phyloP scores from a whole-genome alignment of 2,113 vertebrate genomes.

The Carettochelys insculpta region DNA sequence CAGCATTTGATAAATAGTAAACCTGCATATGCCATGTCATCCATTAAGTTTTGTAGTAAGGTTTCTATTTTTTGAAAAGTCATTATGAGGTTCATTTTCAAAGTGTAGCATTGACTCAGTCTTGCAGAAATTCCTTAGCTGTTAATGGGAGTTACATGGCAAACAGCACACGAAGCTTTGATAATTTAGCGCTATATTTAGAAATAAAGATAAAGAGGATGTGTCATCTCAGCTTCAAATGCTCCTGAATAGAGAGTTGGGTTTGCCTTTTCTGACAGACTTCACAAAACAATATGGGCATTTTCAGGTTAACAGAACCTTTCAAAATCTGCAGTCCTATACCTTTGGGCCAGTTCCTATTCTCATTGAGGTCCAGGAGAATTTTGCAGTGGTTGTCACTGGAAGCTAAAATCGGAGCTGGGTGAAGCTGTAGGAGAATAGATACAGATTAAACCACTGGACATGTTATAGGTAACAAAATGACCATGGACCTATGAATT shows the following conservation, averaged over 20 bases:
- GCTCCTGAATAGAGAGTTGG: background rate
- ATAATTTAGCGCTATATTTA: background rate
- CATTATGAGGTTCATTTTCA: background rate
- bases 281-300: background rate
- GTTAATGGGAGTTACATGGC: background rate
- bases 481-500: background rate
- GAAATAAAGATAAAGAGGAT: background rate
- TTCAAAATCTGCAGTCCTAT: background rate
- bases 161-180: background rate
- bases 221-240: background rate
- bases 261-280: too few relatives aligned
- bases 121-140: fast-evolving
- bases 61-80: background rate
- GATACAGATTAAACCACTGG: background rate
- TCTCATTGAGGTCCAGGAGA: background rate
- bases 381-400: background rate
- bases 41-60: background rate
- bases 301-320: fast-evolving
- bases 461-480: background rate
- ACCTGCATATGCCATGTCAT: fast-evolving
- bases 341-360: background rate
- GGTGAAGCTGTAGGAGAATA: background rate
- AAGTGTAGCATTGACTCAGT: background rate
- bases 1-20: background rate
- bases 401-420: background rate